Conservation (phyloP, 2,113 vertebrate species). For the Hippocampus zosterae region DNA sequence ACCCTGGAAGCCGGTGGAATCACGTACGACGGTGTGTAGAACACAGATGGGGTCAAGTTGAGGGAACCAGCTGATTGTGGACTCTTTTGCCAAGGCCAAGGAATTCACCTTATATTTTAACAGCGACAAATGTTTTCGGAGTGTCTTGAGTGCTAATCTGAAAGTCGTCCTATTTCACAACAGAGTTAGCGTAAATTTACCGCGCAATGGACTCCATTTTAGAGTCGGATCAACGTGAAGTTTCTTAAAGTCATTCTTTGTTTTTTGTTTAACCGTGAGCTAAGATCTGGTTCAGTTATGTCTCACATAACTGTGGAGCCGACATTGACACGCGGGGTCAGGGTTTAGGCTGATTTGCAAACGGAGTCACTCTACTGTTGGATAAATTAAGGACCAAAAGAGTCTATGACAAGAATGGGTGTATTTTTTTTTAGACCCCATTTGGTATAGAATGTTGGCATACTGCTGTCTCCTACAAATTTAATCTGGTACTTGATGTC, state of each 20-base stretch:
- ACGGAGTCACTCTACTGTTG: neutral
- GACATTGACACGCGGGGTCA: neutral
- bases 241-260: neutral
- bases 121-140: neutral
- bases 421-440: too few relatives aligned
- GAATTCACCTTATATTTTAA: neutral
- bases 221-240: neutral
- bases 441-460: too few relatives aligned
- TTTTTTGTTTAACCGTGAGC: neutral
- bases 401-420: neutral
- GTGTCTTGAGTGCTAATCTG: neutral
- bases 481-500: too few relatives aligned
- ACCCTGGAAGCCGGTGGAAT: neutral
- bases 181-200: neutral
- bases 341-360: neutral
- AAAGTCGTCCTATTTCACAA: neutral
- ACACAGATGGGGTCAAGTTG: neutral
- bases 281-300: neutral
- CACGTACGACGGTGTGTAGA: neutral
- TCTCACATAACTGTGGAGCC: neutral
- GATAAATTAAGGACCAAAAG: neutral
- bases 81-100: neutral
- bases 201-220: neutral
- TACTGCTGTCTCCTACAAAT: too few relatives aligned
- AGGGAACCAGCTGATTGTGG: neutral